Evolutionary conservation across 2,888 invertebrate genomes (phyloP).

Genomic region (Drosophila aldrichi): DNA sequence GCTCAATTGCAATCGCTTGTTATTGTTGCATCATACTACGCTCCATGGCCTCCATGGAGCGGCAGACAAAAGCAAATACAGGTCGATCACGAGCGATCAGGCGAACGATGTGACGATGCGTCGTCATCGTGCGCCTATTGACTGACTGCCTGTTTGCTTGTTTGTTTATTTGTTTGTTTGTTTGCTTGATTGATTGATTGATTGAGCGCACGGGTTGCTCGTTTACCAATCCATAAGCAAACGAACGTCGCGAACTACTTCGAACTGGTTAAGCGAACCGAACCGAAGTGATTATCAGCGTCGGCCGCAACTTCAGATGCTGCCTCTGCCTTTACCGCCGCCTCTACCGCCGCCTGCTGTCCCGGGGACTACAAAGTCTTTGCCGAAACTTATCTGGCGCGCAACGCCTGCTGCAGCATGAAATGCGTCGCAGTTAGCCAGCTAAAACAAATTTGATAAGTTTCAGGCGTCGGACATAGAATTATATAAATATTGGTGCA

Average conservation of each 20-base stretch:
- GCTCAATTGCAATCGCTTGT: slow-evolving; percentile 69
- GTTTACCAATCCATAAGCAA: neutral
- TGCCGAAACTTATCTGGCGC: slow-evolving; percentile 76
- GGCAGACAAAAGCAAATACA: slow-evolving; percentile 19
- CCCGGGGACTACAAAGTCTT: slow-evolving; percentile 70
- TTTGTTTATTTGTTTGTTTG: slow-evolving; percentile 7
- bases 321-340: neutral
- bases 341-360: neutral
- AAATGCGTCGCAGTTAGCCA: slow-evolving; percentile 74
- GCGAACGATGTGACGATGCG: neutral
- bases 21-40: slow-evolving; percentile 71
- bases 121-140: slow-evolving; percentile 51
- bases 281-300: slow-evolving; percentile 17
- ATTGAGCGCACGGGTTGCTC: slow-evolving; percentile 52
- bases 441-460: slow-evolving; percentile 70
- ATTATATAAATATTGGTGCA: slow-evolving; percentile 45
- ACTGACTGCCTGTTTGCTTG: slow-evolving; percentile 28
- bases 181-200: slow-evolving; percentile 29
- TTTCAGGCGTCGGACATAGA: slow-evolving; percentile 23
- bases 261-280: slow-evolving; percentile 25
- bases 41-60: slow-evolving; percentile 50
- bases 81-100: slow-evolving; percentile 3
- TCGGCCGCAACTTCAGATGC: neutral
- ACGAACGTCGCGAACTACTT: slow-evolving; percentile 8
- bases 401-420: slow-evolving; percentile 38